Conservation (phyloP, 2,113 vertebrate species). For the Oxyura jamaicensis region DNA sequence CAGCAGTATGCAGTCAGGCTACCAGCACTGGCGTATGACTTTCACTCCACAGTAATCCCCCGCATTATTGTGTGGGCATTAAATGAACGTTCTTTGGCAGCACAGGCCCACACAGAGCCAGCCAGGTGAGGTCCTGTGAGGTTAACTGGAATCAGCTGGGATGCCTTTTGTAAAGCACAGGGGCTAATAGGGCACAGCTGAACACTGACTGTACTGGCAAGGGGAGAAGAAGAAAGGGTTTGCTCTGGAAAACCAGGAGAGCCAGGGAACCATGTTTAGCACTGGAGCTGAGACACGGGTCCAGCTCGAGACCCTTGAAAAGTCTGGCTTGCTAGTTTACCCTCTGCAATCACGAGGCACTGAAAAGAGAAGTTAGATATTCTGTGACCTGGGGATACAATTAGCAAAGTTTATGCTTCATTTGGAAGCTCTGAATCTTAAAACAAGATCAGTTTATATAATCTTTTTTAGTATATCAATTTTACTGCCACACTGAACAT, state of each 20-base stretch:
- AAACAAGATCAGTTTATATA: background rate
- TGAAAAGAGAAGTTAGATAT: background rate
- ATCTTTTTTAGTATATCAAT: background rate
- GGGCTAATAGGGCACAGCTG: background rate
- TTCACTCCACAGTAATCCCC: background rate
- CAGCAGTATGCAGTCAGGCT: background rate
- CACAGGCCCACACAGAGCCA: background rate
- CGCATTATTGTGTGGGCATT: background rate
- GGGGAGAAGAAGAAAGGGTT: background rate
- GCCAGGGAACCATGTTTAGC: background rate
- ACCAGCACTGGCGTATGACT: background rate
- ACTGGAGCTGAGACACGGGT: background rate
- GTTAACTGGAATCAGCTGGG: background rate
- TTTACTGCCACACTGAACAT: constrained; percentile 16
- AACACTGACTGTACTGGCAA: background rate
- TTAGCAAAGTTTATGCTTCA: background rate
- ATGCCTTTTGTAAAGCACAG: background rate
- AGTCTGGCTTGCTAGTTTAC: background rate
- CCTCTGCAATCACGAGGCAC: background rate
- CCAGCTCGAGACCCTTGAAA: background rate
- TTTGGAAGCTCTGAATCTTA: constrained; percentile 1
- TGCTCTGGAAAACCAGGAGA: background rate
- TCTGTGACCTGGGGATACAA: background rate
- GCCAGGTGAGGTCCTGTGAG: background rate
- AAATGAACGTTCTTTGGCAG: background rate